Evolutionary conservation across 2,797 vertebrate genomes (phyloP).

Genomic region (Anniella stebbinsi): DNA sequence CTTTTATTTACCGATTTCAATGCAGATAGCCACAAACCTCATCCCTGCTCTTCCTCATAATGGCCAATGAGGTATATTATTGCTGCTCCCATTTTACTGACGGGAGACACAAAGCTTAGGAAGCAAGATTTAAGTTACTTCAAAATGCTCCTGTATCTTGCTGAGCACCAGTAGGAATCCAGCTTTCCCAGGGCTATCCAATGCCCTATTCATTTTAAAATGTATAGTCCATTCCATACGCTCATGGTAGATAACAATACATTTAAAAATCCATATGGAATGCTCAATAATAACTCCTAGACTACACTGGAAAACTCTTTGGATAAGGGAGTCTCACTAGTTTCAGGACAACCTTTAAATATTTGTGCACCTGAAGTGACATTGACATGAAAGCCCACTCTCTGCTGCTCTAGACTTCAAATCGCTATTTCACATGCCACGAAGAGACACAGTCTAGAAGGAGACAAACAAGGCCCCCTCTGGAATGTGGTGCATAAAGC

Average conservation of each 20-base stretch:
- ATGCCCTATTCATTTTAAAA: neutral
- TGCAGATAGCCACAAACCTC: neutral
- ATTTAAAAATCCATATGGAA: neutral
- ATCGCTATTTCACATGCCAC: neutral
- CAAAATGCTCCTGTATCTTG: neutral
- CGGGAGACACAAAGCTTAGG: neutral
- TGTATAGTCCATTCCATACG: no score
- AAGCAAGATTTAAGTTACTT: slow-evolving; percentile 7
- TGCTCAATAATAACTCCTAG: neutral
- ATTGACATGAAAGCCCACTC: no score
- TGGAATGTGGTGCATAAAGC: neutral
- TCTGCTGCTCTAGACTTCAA: neutral
- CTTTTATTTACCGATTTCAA: neutral
- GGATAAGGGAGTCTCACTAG: neutral
- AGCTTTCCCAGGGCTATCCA: neutral
- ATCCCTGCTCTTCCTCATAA: neutral
- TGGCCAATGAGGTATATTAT: neutral
- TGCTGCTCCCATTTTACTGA: neutral
- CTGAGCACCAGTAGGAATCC: neutral
- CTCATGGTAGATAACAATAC: no score
- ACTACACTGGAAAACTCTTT: neutral
- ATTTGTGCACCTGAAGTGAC: neutral
- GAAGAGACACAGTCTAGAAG: neutral
- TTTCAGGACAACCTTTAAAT: neutral
- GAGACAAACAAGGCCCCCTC: neutral